Percentiles rank a stretch among this genome's conserved stretches.
These are phyloP conservation scores for Pipistrellus pygmaeus DNA, from an alignment of 2,797 vertebrate genomes.

Conservation along the genomic window DNA sequence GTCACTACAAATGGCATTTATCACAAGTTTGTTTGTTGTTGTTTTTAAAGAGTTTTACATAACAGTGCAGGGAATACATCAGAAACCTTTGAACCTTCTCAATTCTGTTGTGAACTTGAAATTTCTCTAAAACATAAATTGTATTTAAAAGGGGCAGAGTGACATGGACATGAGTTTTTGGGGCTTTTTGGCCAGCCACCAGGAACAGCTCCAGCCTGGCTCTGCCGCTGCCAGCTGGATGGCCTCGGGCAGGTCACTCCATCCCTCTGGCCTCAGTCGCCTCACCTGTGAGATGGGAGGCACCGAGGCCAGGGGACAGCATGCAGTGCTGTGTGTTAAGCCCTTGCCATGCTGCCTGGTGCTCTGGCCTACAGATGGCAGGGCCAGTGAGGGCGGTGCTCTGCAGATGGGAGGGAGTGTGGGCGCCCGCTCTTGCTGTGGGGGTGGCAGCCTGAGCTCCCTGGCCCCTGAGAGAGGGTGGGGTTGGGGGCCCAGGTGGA, in stretches of 20 bases:
- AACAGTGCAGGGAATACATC: neutral
- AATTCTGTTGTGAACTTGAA: neutral
- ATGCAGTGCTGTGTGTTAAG: neutral
- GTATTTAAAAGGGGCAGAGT: neutral
- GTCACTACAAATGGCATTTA: neutral
- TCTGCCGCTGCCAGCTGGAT: neutral
- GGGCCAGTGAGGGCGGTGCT: neutral
- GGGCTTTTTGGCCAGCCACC: neutral
- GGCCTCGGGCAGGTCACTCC: neutral
- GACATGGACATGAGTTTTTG: neutral
- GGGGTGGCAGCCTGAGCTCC: neutral
- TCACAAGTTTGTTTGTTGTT: neutral
- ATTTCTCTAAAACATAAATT: neutral
- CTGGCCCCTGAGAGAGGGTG: neutral
- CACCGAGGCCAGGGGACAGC: neutral
- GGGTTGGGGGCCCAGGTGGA: neutral
- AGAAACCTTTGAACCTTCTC: neutral
- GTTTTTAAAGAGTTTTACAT: neutral
- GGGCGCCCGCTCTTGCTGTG: neutral
- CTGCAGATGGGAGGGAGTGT: neutral
- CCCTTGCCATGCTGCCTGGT: accelerated
- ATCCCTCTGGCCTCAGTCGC: neutral
- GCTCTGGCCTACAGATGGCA: neutral
- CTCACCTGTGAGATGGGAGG: neutral
- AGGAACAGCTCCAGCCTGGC: neutral